phyloP scores from a whole-genome alignment of 1,140 invertebrate species.

The Coenobita brevimanus region DNA sequence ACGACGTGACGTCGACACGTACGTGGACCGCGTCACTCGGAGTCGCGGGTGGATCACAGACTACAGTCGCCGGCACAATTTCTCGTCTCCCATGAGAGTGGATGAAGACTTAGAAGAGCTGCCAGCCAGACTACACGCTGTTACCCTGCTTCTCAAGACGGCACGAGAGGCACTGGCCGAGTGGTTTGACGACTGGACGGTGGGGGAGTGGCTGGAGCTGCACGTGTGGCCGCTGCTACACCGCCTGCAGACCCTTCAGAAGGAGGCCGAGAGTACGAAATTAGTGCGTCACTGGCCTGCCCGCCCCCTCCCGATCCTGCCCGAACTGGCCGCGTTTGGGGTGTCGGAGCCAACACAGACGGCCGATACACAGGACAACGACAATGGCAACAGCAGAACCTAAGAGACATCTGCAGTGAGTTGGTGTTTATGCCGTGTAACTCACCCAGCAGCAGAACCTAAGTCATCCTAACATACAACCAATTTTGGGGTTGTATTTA shows the following conservation, averaged over 20 bases:
- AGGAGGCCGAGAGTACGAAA: constrained; percentile 77
- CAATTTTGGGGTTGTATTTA: no score
- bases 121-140: constrained; percentile 74
- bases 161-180: constrained; percentile 80
- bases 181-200: constrained; percentile 83
- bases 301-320: constrained; percentile 75
- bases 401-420: constrained; percentile 32
- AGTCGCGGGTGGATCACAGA: constrained; percentile 83
- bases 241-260: constrained; percentile 76
- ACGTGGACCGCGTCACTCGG: constrained; percentile 71
- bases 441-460: no score
- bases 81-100: constrained; percentile 82
- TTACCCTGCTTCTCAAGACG: constrained; percentile 77
- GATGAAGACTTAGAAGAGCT: constrained; percentile 81
- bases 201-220: constrained; percentile 85
- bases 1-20: constrained; percentile 73
- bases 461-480: no score
- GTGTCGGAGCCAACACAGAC: constrained; percentile 59
- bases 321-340: constrained; percentile 65
- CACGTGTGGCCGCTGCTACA: constrained; percentile 77
- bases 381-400: constrained; percentile 23
- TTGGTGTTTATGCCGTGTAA: constrained; percentile 23
- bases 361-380: constrained; percentile 29
- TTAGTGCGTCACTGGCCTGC: constrained; percentile 76
- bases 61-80: constrained; percentile 86